Evolutionary conservation across 2,113 vertebrate genomes (phyloP).

Genomic region (Spilogale gracilis): DNA sequence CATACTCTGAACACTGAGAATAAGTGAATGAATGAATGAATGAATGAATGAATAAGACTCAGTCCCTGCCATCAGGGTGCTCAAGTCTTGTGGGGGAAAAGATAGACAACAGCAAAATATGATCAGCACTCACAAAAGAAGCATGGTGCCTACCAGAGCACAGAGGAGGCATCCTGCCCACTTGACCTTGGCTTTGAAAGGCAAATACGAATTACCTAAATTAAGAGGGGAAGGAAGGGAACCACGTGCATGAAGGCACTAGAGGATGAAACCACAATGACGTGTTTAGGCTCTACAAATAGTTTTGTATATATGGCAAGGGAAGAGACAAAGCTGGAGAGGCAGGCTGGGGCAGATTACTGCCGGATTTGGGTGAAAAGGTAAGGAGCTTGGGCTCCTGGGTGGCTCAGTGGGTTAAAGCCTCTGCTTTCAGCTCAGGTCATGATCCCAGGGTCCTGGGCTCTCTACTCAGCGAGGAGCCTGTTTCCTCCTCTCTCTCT

Average conservation of each 20-base stretch:
- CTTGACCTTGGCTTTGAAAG: constrained; percentile 19
- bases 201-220: constrained; percentile 22
- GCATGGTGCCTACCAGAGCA: neutral
- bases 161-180: neutral
- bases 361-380: neutral
- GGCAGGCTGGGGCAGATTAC: neutral
- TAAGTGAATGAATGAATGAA: too few relatives aligned
- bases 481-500: too few relatives aligned
- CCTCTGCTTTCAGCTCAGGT: too few relatives aligned
- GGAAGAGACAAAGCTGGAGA: constrained; percentile 32
- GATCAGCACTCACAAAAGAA: neutral
- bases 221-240: neutral
- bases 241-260: neutral
- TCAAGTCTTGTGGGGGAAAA: neutral
- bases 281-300: neutral
- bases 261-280: neutral
- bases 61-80: neutral
- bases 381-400: neutral
- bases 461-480: too few relatives aligned
- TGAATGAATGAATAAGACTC: neutral
- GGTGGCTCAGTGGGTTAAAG: too few relatives aligned
- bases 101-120: neutral
- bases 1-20: neutral
- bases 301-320: neutral
- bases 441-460: too few relatives aligned